These are phyloP conservation scores for Globia sparganii DNA, from an alignment of 2,888 invertebrate species.

Conservation along the genomic window DNA sequence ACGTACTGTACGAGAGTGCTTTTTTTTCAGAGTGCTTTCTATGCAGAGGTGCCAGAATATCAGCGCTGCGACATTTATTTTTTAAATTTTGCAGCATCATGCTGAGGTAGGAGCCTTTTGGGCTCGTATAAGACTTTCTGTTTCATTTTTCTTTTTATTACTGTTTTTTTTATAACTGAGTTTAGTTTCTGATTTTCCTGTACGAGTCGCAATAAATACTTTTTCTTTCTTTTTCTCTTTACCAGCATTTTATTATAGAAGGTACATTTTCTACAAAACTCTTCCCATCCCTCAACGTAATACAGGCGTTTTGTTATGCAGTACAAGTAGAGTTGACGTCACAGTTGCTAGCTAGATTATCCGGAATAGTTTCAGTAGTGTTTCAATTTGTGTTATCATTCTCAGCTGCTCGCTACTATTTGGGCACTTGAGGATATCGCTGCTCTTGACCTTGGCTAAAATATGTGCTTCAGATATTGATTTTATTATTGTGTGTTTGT, in stretches of 20 bases:
- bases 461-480: conserved; percentile 4
- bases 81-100: no score
- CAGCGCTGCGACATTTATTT: no score
- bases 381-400: conserved; percentile 66
- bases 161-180: no score
- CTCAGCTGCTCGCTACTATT: conserved; percentile 24
- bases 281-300: neutral
- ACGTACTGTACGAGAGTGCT: neutral
- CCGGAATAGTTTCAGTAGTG: conserved; percentile 41
- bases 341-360: conserved; percentile 37
- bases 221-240: no score
- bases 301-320: neutral
- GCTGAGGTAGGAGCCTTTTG: no score
- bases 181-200: no score
- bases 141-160: no score
- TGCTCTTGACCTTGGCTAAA: conserved; percentile 45
- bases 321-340: conserved; percentile 47
- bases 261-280: neutral
- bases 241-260: neutral
- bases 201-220: no score
- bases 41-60: no score
- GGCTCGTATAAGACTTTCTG: no score
- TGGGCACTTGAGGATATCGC: conserved; percentile 39
- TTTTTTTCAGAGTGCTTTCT: no score
- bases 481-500: neutral